Base-by-base conservation (phyloP, 2,113 vertebrate genomes). In the Asarcornis scutulata region DNA sequence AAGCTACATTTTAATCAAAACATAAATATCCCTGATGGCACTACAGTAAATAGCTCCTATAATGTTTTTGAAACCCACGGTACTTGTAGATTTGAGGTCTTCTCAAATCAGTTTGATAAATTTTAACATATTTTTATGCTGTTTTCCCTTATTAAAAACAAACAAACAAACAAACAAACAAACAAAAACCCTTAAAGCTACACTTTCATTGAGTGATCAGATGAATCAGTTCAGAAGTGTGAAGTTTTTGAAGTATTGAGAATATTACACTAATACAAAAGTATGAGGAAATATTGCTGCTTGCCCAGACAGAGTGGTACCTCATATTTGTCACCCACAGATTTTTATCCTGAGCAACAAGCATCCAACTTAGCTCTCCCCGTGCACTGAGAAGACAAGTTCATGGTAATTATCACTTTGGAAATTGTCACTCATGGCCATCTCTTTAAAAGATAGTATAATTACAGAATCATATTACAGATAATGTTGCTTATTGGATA, bases 401-500 rank as follows among this genome's bases (percentile, higher is more conserved):
- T 81, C 20, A 71, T 53, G 36, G 32, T 67, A 72, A 88, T 74
- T 87, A n/a, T 31, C 38, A 36, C 34, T 89, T 55, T 44, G 29
- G 66, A 77, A 59, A 50, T 94, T 92, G 87, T 73, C 74, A 12
- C 44, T 96, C n/a, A 36, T 22, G 40, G 5, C 34, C 83, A 48
- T 92, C 64, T 94, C 44, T 85, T 69, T 89, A 93, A 96, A 91
- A n/a, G 25, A 56, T 48, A 40, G 9, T 55, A 29, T 86, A 89
- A 95, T 96, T 91, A 63, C 25, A 22, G 90, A 93, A 94, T 91
- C 40, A 12, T 63, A 60, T 94, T 96, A 72, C 73, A 94, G 44
- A 62, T 86, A 67, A 92, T 64, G 46, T 85, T 89, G 52, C 95
- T 96, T 97, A 85, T 91, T 81, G 29, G 83, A 67, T 88, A 91